Evolutionary conservation across 2,888 invertebrate genomes (phyloP), one percentile per base, ranked within the genome.

Genomic region (Synergus gifuensis): DNA sequence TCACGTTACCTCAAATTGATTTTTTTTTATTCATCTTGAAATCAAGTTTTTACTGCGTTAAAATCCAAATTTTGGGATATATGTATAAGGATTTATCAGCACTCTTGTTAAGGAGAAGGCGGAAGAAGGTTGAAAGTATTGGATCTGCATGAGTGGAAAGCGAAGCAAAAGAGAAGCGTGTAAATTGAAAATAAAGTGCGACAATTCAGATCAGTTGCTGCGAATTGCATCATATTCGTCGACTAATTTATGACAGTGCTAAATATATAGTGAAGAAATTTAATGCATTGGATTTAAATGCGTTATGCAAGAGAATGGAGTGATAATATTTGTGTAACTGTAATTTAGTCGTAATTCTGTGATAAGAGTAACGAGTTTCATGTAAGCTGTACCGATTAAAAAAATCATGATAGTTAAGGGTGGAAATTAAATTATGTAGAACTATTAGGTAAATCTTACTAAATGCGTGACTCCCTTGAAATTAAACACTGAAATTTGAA

Each of bases 381-480:
- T 18, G 44, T 67, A 28, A 44, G 11, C 44, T 46, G 18, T 62
- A 62, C 28, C 14, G 28, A 40, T 66, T 66, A n/a, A 66, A 3
- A 9, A 66, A 66, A 66, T 9, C n/a, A 11, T 66, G 11, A 42
- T 66, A 66, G 11, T 42, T 42, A n/a, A 44, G 42, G 42, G 42
- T 66, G 40, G 11, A 22, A 67, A n/a, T 12, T 67, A 16, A 14
- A 69, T 69, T 73, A 54, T 28, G 36, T 36, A 28, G 28, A 28
- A 54, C 9, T 16, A n/a, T 11, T 54, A 54, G n/a, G 16, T 73
- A 11, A 66, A 66, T 18, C 49, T 28, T 54, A 36, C n/a, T 54
- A 73, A 73, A 73, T 54, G 40, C 73, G 36, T 73, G 54, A 36
- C 49, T 73, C 54, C 9, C n/a, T 54, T 40, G 54, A 40, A 73